Conservation (phyloP, 2,113 vertebrate species). For the Chaenocephalus aceratus region DNA sequence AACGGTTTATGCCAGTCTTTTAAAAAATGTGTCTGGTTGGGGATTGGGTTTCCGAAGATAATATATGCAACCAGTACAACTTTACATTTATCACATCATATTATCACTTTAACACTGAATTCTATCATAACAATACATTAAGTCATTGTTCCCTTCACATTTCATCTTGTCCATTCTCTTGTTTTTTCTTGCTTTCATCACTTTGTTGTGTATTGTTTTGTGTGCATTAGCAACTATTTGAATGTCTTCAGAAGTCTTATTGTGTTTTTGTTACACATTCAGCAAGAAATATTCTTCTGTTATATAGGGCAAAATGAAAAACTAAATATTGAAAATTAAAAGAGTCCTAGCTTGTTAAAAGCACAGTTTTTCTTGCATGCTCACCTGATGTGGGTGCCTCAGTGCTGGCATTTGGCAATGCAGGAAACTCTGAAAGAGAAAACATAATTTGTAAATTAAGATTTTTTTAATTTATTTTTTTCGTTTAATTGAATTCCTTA, state of each 20-base stretch:
- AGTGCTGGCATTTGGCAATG: constrained; percentile 8
- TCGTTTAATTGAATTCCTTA: too few relatives aligned
- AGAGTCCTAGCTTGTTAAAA: background rate
- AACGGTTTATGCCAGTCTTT: too few relatives aligned
- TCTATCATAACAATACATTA: too few relatives aligned
- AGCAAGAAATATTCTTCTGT: background rate
- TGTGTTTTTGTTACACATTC: background rate
- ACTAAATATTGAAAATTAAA: background rate
- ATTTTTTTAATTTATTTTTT: too few relatives aligned
- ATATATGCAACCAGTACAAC: too few relatives aligned
- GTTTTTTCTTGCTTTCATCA: background rate
- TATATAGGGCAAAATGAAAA: too few relatives aligned
- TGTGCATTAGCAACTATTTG: background rate
- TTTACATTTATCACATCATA: too few relatives aligned
- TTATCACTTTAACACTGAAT: too few relatives aligned
- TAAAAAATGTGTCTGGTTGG: too few relatives aligned
- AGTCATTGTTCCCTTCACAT: too few relatives aligned
- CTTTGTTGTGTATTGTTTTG: background rate
- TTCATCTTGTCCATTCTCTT: background rate
- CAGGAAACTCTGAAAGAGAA: constrained; percentile 15
- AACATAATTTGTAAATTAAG: background rate
- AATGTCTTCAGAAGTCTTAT: background rate
- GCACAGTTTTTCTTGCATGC: background rate
- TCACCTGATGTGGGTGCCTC: constrained; percentile 29
- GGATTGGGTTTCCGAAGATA: too few relatives aligned